phyloP scores from a whole-genome alignment of 2,888 invertebrate species.

The Acrobasis suavella region DNA sequence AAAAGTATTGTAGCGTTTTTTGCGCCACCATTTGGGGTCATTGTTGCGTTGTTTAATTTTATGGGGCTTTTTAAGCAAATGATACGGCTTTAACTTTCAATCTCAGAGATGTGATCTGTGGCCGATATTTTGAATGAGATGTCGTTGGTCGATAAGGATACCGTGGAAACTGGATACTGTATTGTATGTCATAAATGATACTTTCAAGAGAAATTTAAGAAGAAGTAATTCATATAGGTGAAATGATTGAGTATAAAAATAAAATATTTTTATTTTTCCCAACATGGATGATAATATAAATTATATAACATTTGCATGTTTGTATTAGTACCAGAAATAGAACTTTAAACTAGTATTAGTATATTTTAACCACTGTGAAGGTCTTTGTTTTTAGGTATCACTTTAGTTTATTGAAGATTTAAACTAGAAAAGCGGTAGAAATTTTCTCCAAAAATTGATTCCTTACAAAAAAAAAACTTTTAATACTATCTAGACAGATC shows the following conservation, averaged over 20 bases:
- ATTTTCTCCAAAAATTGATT: too few species aligned
- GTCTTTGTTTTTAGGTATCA: too few species aligned
- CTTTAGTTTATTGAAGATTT: too few species aligned
- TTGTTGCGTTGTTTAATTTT: slow-evolving; percentile 77
- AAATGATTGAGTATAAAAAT: neutral
- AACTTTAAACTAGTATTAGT: too few species aligned
- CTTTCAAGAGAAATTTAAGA: slow-evolving; percentile 3
- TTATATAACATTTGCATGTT: too few species aligned
- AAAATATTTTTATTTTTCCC: neutral
- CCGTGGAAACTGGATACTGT: slow-evolving; percentile 20
- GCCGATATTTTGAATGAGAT: slow-evolving; percentile 29
- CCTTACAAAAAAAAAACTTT: too few species aligned
- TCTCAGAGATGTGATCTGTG: slow-evolving; percentile 48
- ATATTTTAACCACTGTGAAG: too few species aligned
- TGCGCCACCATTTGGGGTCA: slow-evolving; percentile 64
- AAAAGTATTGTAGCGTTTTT: slow-evolving; percentile 61
- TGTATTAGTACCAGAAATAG: too few species aligned
- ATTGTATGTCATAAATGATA: slow-evolving; percentile 7
- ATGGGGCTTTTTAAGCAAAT: slow-evolving; percentile 81
- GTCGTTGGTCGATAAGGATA: slow-evolving; percentile 19
- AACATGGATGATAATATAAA: too few species aligned
- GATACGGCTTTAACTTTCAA: slow-evolving; percentile 74
- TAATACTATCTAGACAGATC: too few species aligned
- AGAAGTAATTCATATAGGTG: neutral
- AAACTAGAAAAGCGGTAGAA: too few species aligned